Conservation (phyloP, 1,140 invertebrate genomes). For the Neodiprion lecontei region DNA sequence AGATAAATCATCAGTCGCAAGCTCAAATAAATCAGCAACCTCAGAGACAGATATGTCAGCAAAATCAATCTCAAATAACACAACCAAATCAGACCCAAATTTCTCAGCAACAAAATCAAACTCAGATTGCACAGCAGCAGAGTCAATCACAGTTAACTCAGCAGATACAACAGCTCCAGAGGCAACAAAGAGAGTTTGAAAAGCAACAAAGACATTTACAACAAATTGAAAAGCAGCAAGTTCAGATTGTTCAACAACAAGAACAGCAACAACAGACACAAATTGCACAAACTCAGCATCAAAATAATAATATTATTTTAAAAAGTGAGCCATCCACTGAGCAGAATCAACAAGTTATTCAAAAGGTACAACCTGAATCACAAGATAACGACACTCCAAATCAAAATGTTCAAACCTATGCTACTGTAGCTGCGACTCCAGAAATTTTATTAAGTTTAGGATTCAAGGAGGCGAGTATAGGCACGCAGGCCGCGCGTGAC, state of each 20-base stretch:
- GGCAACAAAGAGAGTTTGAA: constrained; percentile 53
- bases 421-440: constrained; percentile 53
- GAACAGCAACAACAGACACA: constrained; percentile 35
- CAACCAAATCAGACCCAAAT: constrained; percentile 33
- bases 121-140: constrained; percentile 29
- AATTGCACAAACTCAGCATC: constrained; percentile 45
- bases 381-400: constrained; percentile 44
- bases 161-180: constrained; percentile 54
- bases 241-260: constrained; percentile 37
- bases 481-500: constrained; percentile 40
- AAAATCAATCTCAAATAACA: constrained; percentile 41
- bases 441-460: constrained; percentile 57
- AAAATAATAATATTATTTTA: constrained; percentile 54
- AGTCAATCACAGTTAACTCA: constrained; percentile 46
- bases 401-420: constrained; percentile 44
- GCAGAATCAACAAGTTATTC: constrained; percentile 46
- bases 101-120: constrained; percentile 36
- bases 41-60: constrained; percentile 51
- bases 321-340: constrained; percentile 50
- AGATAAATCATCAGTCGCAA: constrained; percentile 46
- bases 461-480: constrained; percentile 49
- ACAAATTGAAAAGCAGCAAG: constrained; percentile 50
- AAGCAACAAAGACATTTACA: constrained; percentile 54
- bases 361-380: constrained; percentile 46
- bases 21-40: constrained; percentile 33